A percentile compares a stretch with the other conserved stretches of the same genome.
phyloP scores from a whole-genome alignment of 2,888 invertebrate species.

The Drosophila parthenogenetica region DNA sequence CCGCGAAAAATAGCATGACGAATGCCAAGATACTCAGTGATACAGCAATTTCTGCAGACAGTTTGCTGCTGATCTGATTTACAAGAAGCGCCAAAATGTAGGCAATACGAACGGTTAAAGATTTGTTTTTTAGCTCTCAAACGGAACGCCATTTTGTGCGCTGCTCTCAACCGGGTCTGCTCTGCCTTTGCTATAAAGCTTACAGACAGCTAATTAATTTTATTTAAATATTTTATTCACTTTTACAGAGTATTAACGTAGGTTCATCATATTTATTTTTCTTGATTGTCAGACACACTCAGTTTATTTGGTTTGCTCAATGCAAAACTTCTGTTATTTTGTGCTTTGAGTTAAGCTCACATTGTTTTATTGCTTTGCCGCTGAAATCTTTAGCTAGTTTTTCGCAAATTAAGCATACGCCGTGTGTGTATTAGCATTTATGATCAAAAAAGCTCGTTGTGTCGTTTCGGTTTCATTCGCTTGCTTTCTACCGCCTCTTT shows the following conservation, averaged over 20 bases:
- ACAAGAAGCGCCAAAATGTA: conserved; percentile 7
- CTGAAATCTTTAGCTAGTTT: conserved; percentile 37
- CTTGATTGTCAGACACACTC: conserved; percentile 38
- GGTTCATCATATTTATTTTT: neutral
- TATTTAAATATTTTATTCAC: no score
- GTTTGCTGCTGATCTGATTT: neutral
- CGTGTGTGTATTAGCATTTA: conserved; percentile 54
- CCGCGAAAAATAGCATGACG: neutral
- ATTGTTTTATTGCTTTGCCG: conserved; percentile 46
- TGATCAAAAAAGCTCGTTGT: conserved; percentile 32
- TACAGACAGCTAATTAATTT: no score
- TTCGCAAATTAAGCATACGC: conserved; percentile 57
- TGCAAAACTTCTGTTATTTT: neutral
- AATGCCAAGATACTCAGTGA: conserved; percentile 1
- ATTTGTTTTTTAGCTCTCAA: no score
- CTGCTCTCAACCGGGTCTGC: no score
- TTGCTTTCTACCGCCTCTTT: conserved; percentile 19
- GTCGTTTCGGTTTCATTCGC: conserved; percentile 8
- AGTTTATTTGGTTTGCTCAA: conserved; percentile 37
- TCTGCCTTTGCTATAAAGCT: no score
- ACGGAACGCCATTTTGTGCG: neutral
- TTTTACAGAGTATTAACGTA: conserved; percentile 33
- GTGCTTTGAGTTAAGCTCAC: conserved; percentile 17
- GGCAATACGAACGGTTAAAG: neutral
- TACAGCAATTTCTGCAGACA: neutral